phyloP scores from a whole-genome alignment of 64 coral and sea anemone species.

The Astreopora myriophthalma region DNA sequence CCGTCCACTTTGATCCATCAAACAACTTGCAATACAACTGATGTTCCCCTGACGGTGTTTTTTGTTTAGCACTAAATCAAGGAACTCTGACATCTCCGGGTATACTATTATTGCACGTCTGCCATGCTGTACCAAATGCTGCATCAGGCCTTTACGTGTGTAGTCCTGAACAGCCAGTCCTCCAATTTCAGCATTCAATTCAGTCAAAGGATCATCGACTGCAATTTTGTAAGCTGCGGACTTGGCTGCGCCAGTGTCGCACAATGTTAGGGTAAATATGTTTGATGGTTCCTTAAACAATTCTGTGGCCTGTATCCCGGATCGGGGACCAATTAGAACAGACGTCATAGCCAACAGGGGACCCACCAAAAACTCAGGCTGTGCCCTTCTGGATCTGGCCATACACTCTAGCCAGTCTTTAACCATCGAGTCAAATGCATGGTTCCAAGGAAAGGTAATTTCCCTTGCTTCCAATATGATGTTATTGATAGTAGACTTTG shows the following conservation, averaged over 20 bases:
- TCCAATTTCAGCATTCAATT: constrained; percentile 12
- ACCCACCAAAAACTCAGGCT: constrained; percentile 53
- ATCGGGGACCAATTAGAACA: constrained; percentile 55
- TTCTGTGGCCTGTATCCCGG: constrained; percentile 25
- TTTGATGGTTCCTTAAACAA: constrained; percentile 49
- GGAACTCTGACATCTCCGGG: constrained; percentile 39
- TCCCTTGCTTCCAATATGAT: constrained; percentile 30
- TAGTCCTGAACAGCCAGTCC: constrained; percentile 41
- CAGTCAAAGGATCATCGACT: constrained; percentile 19
- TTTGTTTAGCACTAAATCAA: constrained; percentile 43
- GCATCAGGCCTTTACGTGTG: constrained; percentile 50
- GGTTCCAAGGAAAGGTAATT: constrained; percentile 33
- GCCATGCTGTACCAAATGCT: constrained; percentile 39
- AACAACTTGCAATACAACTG: constrained; percentile 39
- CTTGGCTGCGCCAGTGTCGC: constrained; percentile 47
- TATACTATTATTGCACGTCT: constrained; percentile 26
- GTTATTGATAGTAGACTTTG: constrained; percentile 12
- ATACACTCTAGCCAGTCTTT: constrained; percentile 35
- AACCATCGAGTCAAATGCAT: constrained; percentile 39
- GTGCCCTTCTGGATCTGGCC: constrained; percentile 45
- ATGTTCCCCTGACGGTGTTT: constrained; percentile 46
- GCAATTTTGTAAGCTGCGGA: constrained; percentile 51
- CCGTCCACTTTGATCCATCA: constrained; percentile 40
- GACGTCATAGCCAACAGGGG: constrained; percentile 50
- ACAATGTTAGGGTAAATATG: constrained; percentile 50